phyloP scores from a whole-genome alignment of 1,140 invertebrate species.

The Conopomorpha cramerella region DNA sequence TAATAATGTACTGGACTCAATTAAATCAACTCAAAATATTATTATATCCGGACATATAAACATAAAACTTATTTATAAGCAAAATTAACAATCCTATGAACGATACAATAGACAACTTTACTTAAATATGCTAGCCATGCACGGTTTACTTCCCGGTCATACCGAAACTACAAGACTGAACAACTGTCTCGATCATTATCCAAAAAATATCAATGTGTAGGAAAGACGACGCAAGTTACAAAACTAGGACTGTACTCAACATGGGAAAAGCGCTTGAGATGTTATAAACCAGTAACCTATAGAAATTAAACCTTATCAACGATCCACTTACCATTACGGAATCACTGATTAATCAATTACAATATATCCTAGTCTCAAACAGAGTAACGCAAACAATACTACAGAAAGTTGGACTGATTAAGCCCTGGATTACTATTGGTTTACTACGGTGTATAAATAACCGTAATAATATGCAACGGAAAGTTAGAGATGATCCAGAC shows the following conservation, averaged over 20 bases:
- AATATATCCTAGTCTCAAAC: too few species aligned
- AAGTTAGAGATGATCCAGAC: slow-evolving; percentile 1
- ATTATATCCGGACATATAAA: neutral
- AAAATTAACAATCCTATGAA: neutral
- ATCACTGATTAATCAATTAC: too few species aligned
- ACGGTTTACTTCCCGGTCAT: neutral
- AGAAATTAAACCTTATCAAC: too few species aligned
- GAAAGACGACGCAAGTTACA: too few species aligned
- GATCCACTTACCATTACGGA: too few species aligned
- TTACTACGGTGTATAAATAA: slow-evolving; percentile 5
- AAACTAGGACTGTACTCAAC: too few species aligned
- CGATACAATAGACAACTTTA: neutral
- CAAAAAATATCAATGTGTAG: too few species aligned
- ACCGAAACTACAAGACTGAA: neutral
- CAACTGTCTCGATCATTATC: neutral
- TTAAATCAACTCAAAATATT: neutral
- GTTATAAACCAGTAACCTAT: too few species aligned
- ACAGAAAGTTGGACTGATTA: neutral
- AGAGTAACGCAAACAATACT: neutral
- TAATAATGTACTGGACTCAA: neutral
- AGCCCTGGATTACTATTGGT: slow-evolving; percentile 4
- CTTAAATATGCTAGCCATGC: neutral
- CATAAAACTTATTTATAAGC: neutral
- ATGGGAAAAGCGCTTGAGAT: too few species aligned
- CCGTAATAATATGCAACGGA: slow-evolving; percentile 1